A percentile compares a stretch with the other conserved stretches of the same genome.
These are phyloP conservation scores for Dendronephthya gigantea DNA, from an alignment of 64 coral and sea anemone genomes.

Conservation along the genomic window DNA sequence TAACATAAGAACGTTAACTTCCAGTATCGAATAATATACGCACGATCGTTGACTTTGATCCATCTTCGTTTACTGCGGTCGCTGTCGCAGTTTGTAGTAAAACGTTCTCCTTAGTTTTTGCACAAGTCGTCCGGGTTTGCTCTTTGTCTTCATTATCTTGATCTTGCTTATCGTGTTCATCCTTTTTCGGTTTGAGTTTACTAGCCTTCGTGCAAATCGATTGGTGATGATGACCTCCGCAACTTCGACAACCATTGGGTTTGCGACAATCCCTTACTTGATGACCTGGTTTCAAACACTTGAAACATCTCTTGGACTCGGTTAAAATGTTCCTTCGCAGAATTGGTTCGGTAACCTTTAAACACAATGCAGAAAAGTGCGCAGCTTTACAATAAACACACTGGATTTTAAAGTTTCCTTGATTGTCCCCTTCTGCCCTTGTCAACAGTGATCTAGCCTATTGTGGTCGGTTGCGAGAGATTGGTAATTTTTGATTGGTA, in stretches of 20 bases:
- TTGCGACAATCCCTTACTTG: background rate
- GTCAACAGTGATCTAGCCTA: background rate
- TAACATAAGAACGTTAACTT: background rate
- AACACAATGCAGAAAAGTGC: background rate
- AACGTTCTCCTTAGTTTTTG: background rate
- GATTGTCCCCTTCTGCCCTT: background rate
- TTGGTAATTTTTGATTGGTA: background rate
- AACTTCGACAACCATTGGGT: background rate
- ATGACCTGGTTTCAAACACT: background rate
- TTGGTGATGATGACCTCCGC: background rate
- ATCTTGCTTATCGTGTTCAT: background rate
- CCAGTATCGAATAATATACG: background rate
- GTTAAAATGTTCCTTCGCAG: background rate
- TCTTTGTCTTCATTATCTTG: background rate
- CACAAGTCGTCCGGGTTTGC: background rate
- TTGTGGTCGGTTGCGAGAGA: background rate
- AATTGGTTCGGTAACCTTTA: background rate
- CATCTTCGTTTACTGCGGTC: background rate
- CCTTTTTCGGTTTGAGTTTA: background rate
- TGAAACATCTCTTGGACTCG: background rate
- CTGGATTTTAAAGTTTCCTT: background rate
- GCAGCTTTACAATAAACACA: background rate
- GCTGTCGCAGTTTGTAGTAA: background rate
- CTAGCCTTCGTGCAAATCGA: background rate
- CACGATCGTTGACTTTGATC: background rate